Conservation (phyloP, 2,888 invertebrate species). For the Acleris holmiana region DNA sequence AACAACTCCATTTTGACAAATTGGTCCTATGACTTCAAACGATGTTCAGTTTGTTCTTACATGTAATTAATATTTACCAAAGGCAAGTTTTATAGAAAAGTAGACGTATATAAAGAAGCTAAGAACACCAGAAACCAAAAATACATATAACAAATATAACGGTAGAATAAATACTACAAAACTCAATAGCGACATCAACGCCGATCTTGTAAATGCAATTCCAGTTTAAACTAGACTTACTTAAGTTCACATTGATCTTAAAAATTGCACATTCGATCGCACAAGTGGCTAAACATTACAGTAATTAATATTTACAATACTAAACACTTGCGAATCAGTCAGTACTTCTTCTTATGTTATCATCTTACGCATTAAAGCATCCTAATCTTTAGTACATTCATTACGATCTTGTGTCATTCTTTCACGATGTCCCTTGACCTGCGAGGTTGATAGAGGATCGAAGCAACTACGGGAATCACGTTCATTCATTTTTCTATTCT, state of each 20-base stretch:
- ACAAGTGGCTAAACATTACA: conserved; percentile 69
- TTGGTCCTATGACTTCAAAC: conserved; percentile 25
- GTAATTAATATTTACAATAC: conserved; percentile 78
- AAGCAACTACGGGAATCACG: conserved; percentile 58
- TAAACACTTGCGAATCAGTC: conserved; percentile 81
- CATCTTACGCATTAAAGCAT: conserved; percentile 56
- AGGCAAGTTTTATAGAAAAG: conserved; percentile 72
- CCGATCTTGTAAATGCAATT: conserved; percentile 61
- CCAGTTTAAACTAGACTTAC: conserved; percentile 57
- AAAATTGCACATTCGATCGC: conserved; percentile 63
- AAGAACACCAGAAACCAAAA: conserved; percentile 42
- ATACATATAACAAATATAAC: conserved; percentile 36
- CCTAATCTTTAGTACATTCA: conserved; percentile 45
- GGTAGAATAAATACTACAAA: conserved; percentile 37
- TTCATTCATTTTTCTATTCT: conserved; percentile 50
- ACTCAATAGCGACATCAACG: conserved; percentile 43
- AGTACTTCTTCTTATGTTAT: conserved; percentile 58
- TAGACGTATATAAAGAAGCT: conserved; percentile 51
- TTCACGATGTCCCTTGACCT: conserved; percentile 36
- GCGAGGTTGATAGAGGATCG: conserved; percentile 47
- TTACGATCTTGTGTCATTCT: conserved; percentile 19
- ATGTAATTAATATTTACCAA: conserved; percentile 64
- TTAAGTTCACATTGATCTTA: conserved; percentile 41
- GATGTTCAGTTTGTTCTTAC: conserved; percentile 56
- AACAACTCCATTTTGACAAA: conserved; percentile 18